A percentile compares a stretch with the other conserved stretches of the same genome.
These are phyloP conservation scores for Chrysopa pallens DNA, from an alignment of 1,140 invertebrate genomes.

Conservation along the genomic window DNA sequence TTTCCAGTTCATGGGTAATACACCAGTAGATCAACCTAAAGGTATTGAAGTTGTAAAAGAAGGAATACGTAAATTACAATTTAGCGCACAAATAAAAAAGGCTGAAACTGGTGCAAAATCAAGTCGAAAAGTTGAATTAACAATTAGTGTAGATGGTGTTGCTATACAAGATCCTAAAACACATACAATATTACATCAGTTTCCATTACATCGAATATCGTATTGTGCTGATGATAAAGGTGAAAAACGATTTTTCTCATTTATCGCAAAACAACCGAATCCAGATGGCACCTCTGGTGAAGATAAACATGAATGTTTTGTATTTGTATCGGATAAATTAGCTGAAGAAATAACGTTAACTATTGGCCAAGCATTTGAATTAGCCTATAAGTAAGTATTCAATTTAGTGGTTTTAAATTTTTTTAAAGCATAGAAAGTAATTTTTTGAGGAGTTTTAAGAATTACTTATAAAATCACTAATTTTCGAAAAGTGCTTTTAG, in stretches of 20 bases:
- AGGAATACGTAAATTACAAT: slow-evolving; percentile 85
- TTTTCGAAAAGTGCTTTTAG: too few relatives aligned
- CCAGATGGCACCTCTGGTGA: slow-evolving; percentile 17
- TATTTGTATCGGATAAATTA: slow-evolving; percentile 90
- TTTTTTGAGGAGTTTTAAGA: too few relatives aligned
- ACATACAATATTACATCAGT: slow-evolving; percentile 74
- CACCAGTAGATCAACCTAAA: slow-evolving; percentile 85
- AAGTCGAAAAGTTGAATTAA: slow-evolving; percentile 77
- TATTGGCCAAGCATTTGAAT: slow-evolving; percentile 92
- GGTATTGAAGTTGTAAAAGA: slow-evolving; percentile 94
- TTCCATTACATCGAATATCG: slow-evolving; percentile 91
- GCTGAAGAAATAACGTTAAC: slow-evolving; percentile 93
- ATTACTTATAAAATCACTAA: too few relatives aligned
- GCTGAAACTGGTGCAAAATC: slow-evolving; percentile 79
- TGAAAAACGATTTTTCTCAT: slow-evolving; percentile 88
- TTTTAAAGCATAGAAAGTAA: too few relatives aligned
- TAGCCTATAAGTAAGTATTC: slow-evolving; percentile 61
- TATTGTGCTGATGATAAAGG: slow-evolving; percentile 97
- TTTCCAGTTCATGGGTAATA: slow-evolving; percentile 80
- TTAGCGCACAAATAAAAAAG: slow-evolving; percentile 82
- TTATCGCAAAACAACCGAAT: slow-evolving; percentile 70
- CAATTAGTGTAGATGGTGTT: slow-evolving; percentile 88
- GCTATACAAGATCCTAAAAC: slow-evolving; percentile 62
- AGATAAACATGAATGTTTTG: slow-evolving; percentile 85
- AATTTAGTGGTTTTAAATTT: too few relatives aligned